A percentile compares a stretch with the other conserved stretches of the same genome.
These are phyloP conservation scores for Hermodice carunculata DNA, from an alignment of 2,888 invertebrate species.

Conservation along the genomic window DNA sequence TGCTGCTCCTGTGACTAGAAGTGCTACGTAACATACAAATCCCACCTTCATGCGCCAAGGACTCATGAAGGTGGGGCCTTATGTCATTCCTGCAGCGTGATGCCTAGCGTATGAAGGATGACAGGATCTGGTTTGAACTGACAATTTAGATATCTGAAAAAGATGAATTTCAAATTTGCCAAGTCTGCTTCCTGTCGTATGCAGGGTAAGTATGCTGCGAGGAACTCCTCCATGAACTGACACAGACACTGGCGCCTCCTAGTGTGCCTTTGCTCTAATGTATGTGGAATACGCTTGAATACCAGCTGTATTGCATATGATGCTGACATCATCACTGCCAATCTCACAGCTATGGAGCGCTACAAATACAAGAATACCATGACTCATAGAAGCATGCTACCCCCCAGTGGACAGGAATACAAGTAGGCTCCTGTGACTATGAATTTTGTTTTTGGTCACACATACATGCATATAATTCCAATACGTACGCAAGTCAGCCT, in stretches of 20 bases:
- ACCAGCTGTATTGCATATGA: conserved; percentile 47
- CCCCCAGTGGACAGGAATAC: too few species aligned
- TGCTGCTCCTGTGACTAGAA: too few species aligned
- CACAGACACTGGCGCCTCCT: conserved; percentile 44
- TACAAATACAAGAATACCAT: conserved; percentile 33
- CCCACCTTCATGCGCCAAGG: too few species aligned
- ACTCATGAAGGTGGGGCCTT: too few species aligned
- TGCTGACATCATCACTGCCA: conserved; percentile 53
- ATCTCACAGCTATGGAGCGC: conserved; percentile 49
- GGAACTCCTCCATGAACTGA: conserved; percentile 47
- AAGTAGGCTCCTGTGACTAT: too few species aligned
- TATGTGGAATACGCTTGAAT: conserved; percentile 39
- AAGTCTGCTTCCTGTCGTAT: conserved; percentile 28
- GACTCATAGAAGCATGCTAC: too few species aligned
- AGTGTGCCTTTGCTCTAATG: conserved; percentile 42
- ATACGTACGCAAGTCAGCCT: too few species aligned
- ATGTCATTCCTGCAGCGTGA: conserved; percentile 16
- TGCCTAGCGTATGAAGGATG: conserved; percentile 33
- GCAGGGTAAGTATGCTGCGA: conserved; percentile 41
- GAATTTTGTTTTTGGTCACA: too few species aligned
- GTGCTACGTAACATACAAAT: too few species aligned
- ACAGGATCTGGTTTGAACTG: conserved; percentile 30
- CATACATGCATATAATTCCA: too few species aligned
- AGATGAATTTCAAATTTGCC: conserved; percentile 26
- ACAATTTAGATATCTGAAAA: conserved; percentile 36